Percentiles rank a stretch among this genome's conserved stretches.
phyloP scores from a whole-genome alignment of 2,888 invertebrate genomes.

The Heliconius ethilla region DNA sequence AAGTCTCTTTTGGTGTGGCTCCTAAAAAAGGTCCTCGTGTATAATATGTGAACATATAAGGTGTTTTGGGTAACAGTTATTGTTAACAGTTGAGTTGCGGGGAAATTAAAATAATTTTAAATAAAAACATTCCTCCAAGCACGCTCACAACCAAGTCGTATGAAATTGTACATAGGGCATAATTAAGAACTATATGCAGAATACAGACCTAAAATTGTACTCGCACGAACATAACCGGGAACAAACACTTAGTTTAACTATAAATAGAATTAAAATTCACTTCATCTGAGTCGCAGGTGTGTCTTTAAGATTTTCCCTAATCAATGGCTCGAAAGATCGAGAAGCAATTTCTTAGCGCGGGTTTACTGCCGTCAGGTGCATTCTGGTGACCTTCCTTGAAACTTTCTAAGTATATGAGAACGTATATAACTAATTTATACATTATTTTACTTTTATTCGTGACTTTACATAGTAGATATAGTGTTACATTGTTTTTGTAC shows the following conservation, averaged over 20 bases:
- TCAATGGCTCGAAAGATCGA: constrained; percentile 64
- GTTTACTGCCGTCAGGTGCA: constrained; percentile 51
- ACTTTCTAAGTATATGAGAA: not conserved
- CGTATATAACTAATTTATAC: not conserved
- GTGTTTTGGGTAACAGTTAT: too few species aligned
- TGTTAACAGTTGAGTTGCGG: too few species aligned
- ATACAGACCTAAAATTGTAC: not conserved
- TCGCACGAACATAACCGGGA: not conserved
- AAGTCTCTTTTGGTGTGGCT: too few species aligned
- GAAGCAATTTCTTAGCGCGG: constrained; percentile 73
- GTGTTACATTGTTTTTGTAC: too few species aligned
- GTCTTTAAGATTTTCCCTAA: constrained; percentile 71
- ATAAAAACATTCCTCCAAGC: too few species aligned
- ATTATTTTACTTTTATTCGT: constrained; percentile 7
- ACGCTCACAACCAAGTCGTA: too few species aligned
- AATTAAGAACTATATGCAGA: too few species aligned
- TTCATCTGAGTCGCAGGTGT: constrained; percentile 58
- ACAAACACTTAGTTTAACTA: not conserved
- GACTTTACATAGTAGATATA: not conserved
- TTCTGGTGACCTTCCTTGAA: constrained; percentile 30
- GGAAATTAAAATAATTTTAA: too few species aligned
- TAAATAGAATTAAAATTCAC: constrained; percentile 6
- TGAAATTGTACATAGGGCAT: too few species aligned
- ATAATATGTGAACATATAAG: too few species aligned
- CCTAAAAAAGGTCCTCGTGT: too few species aligned